These are phyloP conservation scores for Drosophila varians DNA, from an alignment of 1,140 invertebrate genomes.

Conservation along the genomic window DNA sequence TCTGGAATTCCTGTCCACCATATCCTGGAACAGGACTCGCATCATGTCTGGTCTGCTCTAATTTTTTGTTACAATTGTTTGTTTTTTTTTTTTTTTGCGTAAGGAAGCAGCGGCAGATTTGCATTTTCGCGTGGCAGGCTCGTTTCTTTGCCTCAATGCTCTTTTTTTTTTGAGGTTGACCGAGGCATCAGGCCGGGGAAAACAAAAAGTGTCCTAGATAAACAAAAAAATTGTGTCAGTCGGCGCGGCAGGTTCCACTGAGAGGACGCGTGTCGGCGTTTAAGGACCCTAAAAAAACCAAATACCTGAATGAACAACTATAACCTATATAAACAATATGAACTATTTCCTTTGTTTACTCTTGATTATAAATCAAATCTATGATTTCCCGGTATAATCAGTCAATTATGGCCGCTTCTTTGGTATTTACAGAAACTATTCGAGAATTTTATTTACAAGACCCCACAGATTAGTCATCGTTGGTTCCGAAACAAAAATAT, in stretches of 20 bases:
- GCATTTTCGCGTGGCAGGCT: conserved; percentile 33
- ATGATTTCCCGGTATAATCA: conserved; percentile 1
- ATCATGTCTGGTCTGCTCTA: conserved; percentile 37
- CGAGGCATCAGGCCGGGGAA: conserved; percentile 11
- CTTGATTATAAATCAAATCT: conserved; percentile 15
- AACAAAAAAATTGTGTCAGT: conserved; percentile 54
- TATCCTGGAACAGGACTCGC: conserved; percentile 23
- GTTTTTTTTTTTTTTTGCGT: conserved; percentile 11
- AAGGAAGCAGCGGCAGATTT: conserved; percentile 18
- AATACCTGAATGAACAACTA: conserved; percentile 6
- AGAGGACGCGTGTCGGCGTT: conserved; percentile 26
- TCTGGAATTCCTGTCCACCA: conserved; percentile 17
- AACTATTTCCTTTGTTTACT: conserved; percentile 7
- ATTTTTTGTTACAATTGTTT: conserved; percentile 67
- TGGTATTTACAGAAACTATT: conserved; percentile 16
- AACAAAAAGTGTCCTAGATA: conserved; percentile 47
- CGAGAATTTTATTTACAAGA: conserved; percentile 15
- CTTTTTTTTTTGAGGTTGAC: conserved; percentile 42
- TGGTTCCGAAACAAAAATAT: conserved; percentile 23
- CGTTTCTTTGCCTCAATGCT: conserved; percentile 6
- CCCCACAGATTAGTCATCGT: conserved; percentile 10
- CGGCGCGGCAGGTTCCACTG: conserved; percentile 7
- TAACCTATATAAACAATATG: no score
- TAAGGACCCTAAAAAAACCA: conserved; percentile 15
- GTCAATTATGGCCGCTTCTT: not conserved